A percentile compares a stretch with the other conserved stretches of the same genome.
Evolutionary conservation across 2,888 invertebrate genomes (phyloP).

Genomic region (Tachina lurida): DNA sequence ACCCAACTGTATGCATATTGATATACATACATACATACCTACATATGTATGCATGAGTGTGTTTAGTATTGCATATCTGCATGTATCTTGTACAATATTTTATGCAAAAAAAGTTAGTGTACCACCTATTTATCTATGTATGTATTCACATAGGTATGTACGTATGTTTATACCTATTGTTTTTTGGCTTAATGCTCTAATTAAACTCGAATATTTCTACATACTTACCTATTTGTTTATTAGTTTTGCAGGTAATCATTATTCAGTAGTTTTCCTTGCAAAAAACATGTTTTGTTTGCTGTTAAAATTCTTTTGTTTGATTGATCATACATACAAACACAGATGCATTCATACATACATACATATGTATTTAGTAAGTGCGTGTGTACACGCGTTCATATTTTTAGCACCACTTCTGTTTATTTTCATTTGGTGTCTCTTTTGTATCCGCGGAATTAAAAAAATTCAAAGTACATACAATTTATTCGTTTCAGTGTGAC

Average conservation of each 20-base stretch:
- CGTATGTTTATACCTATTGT: conserved; percentile 4
- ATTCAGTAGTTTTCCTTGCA: conserved; percentile 6
- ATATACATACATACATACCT: conserved; percentile 24
- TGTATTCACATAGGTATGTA: conserved; percentile 7
- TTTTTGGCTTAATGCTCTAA: conserved; percentile 54
- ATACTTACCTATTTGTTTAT: conserved; percentile 2
- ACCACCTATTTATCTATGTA: neutral
- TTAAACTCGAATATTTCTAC: conserved; percentile 43
- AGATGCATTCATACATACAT: too few species aligned
- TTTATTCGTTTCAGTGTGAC: neutral
- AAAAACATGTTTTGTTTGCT: conserved; percentile 1
- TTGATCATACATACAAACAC: neutral
- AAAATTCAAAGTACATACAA: conserved; percentile 32
- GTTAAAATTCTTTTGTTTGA: conserved; percentile 54
- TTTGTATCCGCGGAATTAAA: conserved; percentile 30
- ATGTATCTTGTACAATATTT: neutral
- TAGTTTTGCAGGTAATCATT: neutral
- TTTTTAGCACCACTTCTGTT: conserved; percentile 47
- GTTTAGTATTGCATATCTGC: conserved; percentile 6
- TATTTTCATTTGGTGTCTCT: conserved; percentile 35
- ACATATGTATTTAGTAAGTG: too few species aligned
- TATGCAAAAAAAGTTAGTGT: too few species aligned
- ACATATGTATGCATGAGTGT: conserved; percentile 9
- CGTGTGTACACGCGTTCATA: neutral
- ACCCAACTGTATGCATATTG: too few species aligned